A percentile compares a stretch with the other conserved stretches of the same genome.
Evolutionary conservation across 2,888 invertebrate genomes (phyloP).

Genomic region (Drosophila subsilvestris): DNA sequence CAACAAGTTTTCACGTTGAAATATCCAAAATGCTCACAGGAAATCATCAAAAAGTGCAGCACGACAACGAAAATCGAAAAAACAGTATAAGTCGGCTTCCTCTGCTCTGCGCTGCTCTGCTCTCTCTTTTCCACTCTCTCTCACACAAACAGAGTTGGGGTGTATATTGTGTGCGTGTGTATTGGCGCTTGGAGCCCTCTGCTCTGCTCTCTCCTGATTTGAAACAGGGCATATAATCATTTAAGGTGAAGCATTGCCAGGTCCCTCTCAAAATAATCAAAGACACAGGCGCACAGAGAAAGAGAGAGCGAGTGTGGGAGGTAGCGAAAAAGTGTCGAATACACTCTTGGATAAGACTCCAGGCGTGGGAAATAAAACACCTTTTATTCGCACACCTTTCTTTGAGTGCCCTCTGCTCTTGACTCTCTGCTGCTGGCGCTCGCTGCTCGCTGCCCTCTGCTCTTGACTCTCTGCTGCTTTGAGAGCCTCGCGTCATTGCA

Average conservation of each 20-base stretch:
- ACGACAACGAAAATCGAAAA: slow-evolving; percentile 54
- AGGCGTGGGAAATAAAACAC: not conserved
- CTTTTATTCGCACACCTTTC: not conserved
- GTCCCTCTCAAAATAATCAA: not conserved
- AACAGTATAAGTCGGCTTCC: slow-evolving; percentile 39
- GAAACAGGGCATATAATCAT: not conserved
- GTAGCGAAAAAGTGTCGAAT: not conserved
- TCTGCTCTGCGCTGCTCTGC: not conserved
- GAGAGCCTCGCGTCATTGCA: slow-evolving; percentile 47
- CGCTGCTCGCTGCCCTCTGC: slow-evolving; percentile 19
- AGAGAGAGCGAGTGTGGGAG: not conserved
- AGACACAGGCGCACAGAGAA: not conserved
- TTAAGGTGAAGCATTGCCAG: not conserved
- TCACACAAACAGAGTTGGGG: slow-evolving; percentile 13
- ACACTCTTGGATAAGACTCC: not conserved
- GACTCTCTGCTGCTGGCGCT: slow-evolving; percentile 7
- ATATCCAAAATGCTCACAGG: slow-evolving; percentile 79
- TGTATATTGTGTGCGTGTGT: slow-evolving; percentile 3
- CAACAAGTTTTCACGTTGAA: slow-evolving; percentile 80
- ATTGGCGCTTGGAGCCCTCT: slow-evolving; percentile 9
- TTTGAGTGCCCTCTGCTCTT: slow-evolving; percentile 19
- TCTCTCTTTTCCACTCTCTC: slow-evolving; percentile 14
- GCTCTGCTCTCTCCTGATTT: slow-evolving; percentile 26
- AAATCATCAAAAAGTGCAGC: slow-evolving; percentile 76
- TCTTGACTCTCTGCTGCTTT: slow-evolving; percentile 5